Base-by-base conservation (phyloP, 2,888 invertebrate species). In the Scaptomyza flava region DNA sequence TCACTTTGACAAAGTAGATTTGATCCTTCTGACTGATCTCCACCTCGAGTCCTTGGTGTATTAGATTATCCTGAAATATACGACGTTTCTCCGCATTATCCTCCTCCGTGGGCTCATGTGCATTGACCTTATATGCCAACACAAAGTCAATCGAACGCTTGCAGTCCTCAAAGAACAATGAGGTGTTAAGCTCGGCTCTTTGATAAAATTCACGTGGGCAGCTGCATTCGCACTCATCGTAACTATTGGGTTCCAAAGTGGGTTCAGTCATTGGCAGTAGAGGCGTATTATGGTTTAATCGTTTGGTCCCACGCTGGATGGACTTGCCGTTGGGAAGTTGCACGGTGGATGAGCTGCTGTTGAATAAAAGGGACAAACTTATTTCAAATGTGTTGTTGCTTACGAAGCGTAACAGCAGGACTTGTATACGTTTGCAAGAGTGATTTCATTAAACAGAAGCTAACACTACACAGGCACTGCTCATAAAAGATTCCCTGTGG, bases 1-100 rank as follows among this genome's bases (percentile, higher is more conserved):
- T 53, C 77, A 95, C 95, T 93, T 95, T 98, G 72, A 97, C 93
- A 92, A 97, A 97, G 91, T 95, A 94, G 58, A 97, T 93, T 63
- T 95, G 95, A 76, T 95, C 93, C 67, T 94, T 94, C 17, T 94
- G 93, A 48, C 93, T 91, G 41, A 70, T 93, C 77, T 95, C 96
- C 67, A 94, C 93, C 90, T 97, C 97, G 48, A 97, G 91, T 0
- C 97, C 97, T 89, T 97, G 96, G 20, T 93, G 93, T 67, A 93
- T 92, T 54, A 97, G 93, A 91, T 96, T 96, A 65, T 92, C 91
- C 89, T 97, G 96, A 90, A 96, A 97, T 33, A 95, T 91, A 79
- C 93, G 89, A 41, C 96, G 92, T 77, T 94, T 93, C 43, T 92
- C 91, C 30, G 91, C 91, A 61, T 91, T 86, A 59, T 92, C 92